A percentile compares a stretch with the other conserved stretches of the same genome.
Conservation (phyloP, 2,113 vertebrate genomes). For the Corvus hawaiiensis region DNA sequence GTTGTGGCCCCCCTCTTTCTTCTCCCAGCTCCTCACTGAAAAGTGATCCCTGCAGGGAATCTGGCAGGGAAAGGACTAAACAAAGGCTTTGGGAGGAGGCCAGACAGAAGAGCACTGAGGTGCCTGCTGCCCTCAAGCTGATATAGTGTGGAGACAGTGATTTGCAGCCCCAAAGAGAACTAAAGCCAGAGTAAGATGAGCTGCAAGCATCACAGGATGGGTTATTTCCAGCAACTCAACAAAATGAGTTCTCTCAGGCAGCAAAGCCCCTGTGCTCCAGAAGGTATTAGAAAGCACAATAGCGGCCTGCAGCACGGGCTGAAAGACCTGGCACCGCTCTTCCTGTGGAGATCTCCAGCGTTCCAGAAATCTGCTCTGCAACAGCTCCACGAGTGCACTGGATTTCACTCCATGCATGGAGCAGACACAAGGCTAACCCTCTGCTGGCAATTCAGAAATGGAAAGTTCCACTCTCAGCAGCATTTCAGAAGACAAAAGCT, state of each 20-base stretch:
- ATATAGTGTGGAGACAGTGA: not conserved
- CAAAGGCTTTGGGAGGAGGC: slow-evolving; percentile 34
- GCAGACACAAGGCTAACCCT: not conserved
- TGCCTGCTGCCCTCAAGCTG: not conserved
- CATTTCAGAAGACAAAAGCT: not conserved
- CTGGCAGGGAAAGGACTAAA: not conserved
- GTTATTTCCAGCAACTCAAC: slow-evolving; percentile 24
- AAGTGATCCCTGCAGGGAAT: not conserved
- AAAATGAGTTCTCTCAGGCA: not conserved
- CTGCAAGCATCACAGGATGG: not conserved
- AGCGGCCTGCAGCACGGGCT: not conserved
- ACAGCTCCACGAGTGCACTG: not conserved
- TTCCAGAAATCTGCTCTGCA: slow-evolving; percentile 15
- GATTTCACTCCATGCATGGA: not conserved
- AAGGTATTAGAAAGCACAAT: slow-evolving; percentile 3
- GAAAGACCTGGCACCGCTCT: not conserved
- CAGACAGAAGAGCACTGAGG: not conserved
- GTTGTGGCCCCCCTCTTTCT: not conserved
- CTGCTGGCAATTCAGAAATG: not conserved
- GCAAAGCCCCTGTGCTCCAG: not conserved
- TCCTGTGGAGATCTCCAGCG: not conserved
- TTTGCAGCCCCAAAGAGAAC: slow-evolving; percentile 12
- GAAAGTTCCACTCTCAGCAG: not conserved
- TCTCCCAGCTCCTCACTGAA: not conserved
- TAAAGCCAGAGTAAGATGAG: not conserved